Percentiles rank a stretch among this genome's conserved stretches.
Conservation (phyloP, 2,113 vertebrate species). For the Grammomys dolichurus region DNA sequence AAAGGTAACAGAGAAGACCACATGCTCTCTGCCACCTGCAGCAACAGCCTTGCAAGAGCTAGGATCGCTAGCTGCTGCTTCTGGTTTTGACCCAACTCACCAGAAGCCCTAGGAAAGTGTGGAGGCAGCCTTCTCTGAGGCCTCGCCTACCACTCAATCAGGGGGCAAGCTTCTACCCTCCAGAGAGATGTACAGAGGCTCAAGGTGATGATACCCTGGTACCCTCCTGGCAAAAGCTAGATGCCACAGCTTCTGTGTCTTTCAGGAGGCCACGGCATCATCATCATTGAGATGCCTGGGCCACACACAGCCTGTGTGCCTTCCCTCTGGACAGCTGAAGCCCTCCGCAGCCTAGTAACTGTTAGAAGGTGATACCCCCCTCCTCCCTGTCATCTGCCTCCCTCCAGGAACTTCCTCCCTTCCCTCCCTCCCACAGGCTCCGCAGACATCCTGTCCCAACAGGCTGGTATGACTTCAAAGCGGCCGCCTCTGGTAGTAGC, state of each 20-base stretch:
- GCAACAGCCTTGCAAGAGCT: neutral
- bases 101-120: neutral
- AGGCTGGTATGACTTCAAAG: slow-evolving; percentile 44
- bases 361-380: neutral
- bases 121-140: neutral
- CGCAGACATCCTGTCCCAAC: slow-evolving; percentile 54
- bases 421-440: slow-evolving; percentile 44
- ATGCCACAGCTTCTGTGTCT: neutral
- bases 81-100: neutral
- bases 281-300: neutral
- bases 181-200: slow-evolving; percentile 2
- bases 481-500: slow-evolving; percentile 58
- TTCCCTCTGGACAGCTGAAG: neutral
- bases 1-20: neutral
- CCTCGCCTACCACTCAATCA: neutral
- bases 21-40: neutral
- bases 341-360: neutral
- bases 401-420: slow-evolving; percentile 59
- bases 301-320: neutral
- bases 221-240: neutral
- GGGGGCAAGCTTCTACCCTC: neutral
- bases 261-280: neutral
- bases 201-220: too few relatives aligned
- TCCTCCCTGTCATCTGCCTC: slow-evolving; percentile 11
- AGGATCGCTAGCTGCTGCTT: neutral